These are phyloP conservation scores for Hemistola chrysoprasaria DNA, from an alignment of 2,888 invertebrate genomes.

Conservation along the genomic window DNA sequence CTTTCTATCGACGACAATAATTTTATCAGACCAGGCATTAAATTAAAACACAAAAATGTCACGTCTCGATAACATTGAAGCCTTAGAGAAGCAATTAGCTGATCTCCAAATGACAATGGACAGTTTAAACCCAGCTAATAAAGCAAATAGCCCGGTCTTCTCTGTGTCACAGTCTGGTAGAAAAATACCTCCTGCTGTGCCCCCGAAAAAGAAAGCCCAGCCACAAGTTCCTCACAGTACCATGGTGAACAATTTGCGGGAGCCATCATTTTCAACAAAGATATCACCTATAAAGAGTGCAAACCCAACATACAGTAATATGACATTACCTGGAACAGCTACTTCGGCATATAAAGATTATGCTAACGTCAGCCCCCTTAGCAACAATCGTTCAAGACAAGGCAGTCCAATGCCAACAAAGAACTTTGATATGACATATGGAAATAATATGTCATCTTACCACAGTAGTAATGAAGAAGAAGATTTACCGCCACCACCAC, in stretches of 20 bases:
- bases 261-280: slow-evolving; percentile 88
- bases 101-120: slow-evolving; percentile 84
- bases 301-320: slow-evolving; percentile 53
- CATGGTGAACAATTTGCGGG: slow-evolving; percentile 85
- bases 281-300: slow-evolving; percentile 56
- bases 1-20: neutral
- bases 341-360: slow-evolving; percentile 54
- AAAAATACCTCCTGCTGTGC: slow-evolving; percentile 90
- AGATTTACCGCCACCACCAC: slow-evolving; percentile 82
- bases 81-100: slow-evolving; percentile 87
- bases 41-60: slow-evolving; percentile 53
- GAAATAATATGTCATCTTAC: slow-evolving; percentile 81
- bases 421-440: slow-evolving; percentile 77
- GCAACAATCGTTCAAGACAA: slow-evolving; percentile 41
- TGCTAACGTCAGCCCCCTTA: slow-evolving; percentile 57
- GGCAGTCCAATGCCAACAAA: slow-evolving; percentile 41
- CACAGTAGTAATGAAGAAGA: slow-evolving; percentile 79
- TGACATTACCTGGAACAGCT: slow-evolving; percentile 33
- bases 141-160: slow-evolving; percentile 33
- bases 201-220: slow-evolving; percentile 88
- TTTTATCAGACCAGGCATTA: slow-evolving; percentile 34
- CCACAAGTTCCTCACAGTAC: slow-evolving; percentile 90
- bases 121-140: slow-evolving; percentile 42
- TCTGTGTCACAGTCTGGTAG: slow-evolving; percentile 21
- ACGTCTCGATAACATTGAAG: slow-evolving; percentile 79